A percentile compares a stretch with the other conserved stretches of the same genome.
These are phyloP conservation scores for Baronia brevicornis DNA, from an alignment of 2,888 invertebrate genomes.

Conservation along the genomic window DNA sequence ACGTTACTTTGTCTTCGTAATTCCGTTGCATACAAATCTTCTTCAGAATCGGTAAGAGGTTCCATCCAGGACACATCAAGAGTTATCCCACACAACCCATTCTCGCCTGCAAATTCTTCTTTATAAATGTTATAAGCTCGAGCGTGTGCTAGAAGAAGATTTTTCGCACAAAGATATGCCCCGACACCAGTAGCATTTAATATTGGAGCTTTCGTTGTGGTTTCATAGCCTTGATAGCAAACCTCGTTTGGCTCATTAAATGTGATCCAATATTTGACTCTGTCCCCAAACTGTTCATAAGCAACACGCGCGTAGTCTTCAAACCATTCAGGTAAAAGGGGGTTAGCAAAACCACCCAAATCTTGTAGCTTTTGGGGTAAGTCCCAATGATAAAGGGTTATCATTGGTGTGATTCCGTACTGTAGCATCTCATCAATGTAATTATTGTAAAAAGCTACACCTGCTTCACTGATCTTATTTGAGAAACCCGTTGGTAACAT, in stretches of 20 bases:
- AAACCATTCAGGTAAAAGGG: slow-evolving; percentile 58
- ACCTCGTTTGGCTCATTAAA: slow-evolving; percentile 73
- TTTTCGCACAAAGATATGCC: slow-evolving; percentile 66
- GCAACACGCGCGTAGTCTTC: slow-evolving; percentile 61
- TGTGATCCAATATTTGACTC: slow-evolving; percentile 75
- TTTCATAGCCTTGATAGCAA: slow-evolving; percentile 60
- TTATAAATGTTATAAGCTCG: slow-evolving; percentile 52
- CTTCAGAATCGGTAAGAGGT: slow-evolving; percentile 40
- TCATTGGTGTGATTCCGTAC: slow-evolving; percentile 76
- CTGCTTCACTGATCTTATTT: slow-evolving; percentile 70
- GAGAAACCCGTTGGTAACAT: slow-evolving; percentile 73
- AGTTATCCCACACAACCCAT: slow-evolving; percentile 35
- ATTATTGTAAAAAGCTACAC: slow-evolving; percentile 78
- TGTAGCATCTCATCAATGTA: slow-evolving; percentile 77
- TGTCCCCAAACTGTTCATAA: slow-evolving; percentile 59
- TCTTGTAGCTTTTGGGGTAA: slow-evolving; percentile 70
- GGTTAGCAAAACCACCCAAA: slow-evolving; percentile 68
- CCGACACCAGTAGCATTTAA: slow-evolving; percentile 55
- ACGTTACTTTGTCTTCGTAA: slow-evolving; percentile 31
- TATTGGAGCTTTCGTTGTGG: slow-evolving; percentile 36
- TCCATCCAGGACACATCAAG: slow-evolving; percentile 33
- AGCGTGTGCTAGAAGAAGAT: slow-evolving; percentile 72
- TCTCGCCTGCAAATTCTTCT: slow-evolving; percentile 41
- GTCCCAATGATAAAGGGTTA: slow-evolving; percentile 75
- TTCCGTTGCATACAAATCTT: slow-evolving; percentile 44